Conservation (phyloP, 2,797 vertebrate genomes). For the Labeo calbasu region DNA sequence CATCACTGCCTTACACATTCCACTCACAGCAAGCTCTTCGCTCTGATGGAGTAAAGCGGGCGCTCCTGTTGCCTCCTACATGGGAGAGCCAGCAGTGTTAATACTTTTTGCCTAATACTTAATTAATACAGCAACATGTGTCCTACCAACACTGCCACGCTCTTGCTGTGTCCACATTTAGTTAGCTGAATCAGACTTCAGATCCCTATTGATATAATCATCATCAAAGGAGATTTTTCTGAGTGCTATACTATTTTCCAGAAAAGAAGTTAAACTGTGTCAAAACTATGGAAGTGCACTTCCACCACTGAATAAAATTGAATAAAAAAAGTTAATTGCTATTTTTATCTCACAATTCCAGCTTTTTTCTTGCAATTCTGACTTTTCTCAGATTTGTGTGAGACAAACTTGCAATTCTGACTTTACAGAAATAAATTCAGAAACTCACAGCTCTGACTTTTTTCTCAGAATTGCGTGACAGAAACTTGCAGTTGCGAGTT, state of each 20-base stretch:
- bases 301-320: too few relatives aligned
- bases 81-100: conserved; percentile 1
- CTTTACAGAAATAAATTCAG: too few relatives aligned
- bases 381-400: too few relatives aligned
- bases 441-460: too few relatives aligned
- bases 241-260: not conserved
- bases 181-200: not conserved
- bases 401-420: too few relatives aligned
- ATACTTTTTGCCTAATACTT: not conserved
- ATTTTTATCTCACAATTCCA: too few relatives aligned
- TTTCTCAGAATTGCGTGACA: too few relatives aligned
- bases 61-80: conserved; percentile 36
- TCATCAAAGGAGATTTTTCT: not conserved
- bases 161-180: not conserved
- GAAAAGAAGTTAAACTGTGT: not conserved
- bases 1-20: conserved; percentile 52
- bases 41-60: conserved; percentile 33
- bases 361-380: too few relatives aligned
- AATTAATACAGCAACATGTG: conserved; percentile 30
- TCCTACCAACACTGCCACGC: not conserved
- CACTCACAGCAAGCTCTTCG: conserved; percentile 30
- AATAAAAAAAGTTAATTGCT: too few relatives aligned
- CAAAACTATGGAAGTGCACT: not conserved
- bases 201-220: conserved; percentile 15
- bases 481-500: too few relatives aligned